Evolutionary conservation across 2,888 invertebrate species (phyloP).

Genomic region (Euproctis similis): DNA sequence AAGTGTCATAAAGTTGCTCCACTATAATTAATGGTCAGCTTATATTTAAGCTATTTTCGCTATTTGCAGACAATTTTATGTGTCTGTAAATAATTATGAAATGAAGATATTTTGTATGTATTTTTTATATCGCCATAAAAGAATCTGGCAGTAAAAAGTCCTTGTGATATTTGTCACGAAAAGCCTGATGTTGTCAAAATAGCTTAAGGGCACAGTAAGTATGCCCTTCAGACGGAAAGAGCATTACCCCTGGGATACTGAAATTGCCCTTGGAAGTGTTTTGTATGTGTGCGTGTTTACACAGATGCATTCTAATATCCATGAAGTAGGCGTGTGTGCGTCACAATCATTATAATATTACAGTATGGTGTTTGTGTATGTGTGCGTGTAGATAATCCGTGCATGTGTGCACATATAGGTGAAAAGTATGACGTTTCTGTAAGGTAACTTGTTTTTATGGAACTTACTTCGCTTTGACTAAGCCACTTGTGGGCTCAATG

Average conservation of each 20-base stretch:
- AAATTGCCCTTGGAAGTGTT: conserved; percentile 14
- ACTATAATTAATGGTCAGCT: too few relatives aligned
- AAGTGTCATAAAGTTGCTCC: too few relatives aligned
- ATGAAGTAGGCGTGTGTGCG: conserved; percentile 1
- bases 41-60: too few relatives aligned
- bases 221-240: conserved; percentile 33
- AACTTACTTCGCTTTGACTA: too few relatives aligned
- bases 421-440: too few relatives aligned
- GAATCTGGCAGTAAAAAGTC: conserved; percentile 1
- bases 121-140: too few relatives aligned
- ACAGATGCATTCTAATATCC: conserved; percentile 16
- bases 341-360: background rate
- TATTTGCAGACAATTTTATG: too few relatives aligned
- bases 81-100: too few relatives aligned
- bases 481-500: too few relatives aligned
- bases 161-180: background rate
- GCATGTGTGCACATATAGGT: conserved; percentile 4
- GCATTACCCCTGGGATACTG: conserved; percentile 21
- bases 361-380: background rate
- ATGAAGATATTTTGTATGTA: too few relatives aligned
- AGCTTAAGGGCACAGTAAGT: conserved; percentile 23
- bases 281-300: conserved; percentile 8
- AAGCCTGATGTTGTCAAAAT: conserved; percentile 14
- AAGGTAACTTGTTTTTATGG: too few relatives aligned
- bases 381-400: conserved; percentile 4